These are phyloP conservation scores for Eumeta japonica DNA, from an alignment of 1,140 invertebrate genomes.

Conservation along the genomic window DNA sequence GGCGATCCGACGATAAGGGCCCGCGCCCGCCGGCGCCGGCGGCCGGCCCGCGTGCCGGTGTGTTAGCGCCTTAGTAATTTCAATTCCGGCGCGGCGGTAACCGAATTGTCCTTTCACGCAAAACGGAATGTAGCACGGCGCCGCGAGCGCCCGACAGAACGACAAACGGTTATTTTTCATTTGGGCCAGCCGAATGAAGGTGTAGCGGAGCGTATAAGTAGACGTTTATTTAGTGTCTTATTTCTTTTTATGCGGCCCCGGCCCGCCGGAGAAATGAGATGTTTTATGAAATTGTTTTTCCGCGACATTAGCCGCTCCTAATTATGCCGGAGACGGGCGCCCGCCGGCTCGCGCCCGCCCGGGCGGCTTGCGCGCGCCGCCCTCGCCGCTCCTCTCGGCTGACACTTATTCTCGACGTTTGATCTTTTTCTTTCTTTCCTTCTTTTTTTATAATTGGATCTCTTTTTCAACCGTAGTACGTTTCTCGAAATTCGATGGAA, in stretches of 20 bases:
- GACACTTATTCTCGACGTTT: no score
- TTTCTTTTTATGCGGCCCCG: constrained; percentile 45
- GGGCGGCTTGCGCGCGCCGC: no score
- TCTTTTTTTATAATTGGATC: no score
- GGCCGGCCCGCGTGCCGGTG: no score
- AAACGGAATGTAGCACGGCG: constrained; percentile 27
- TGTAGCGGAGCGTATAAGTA: constrained; percentile 38
- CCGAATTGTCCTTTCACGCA: constrained; percentile 38
- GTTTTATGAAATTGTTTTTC: constrained; percentile 57
- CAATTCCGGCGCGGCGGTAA: constrained; percentile 28
- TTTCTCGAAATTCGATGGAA: no score
- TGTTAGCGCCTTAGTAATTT: constrained; percentile 30
- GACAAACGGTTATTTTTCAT: constrained; percentile 3
- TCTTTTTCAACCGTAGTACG: no score
- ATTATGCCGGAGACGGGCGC: constrained; percentile 33
- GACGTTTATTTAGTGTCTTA: constrained; percentile 52
- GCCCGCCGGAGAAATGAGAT: constrained; percentile 32
- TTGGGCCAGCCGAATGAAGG: constrained; percentile 20
- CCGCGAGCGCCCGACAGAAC: background rate
- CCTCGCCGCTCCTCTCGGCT: no score
- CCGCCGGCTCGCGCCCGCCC: no score
- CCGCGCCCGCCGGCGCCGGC: no score
- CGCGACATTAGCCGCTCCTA: constrained; percentile 49
- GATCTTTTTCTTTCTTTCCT: no score
- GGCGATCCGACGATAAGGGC: no score